Evolutionary conservation across 2,113 vertebrate genomes (phyloP), one percentile per base, ranked within the genome.

Genomic region (Setophaga coronata): DNA sequence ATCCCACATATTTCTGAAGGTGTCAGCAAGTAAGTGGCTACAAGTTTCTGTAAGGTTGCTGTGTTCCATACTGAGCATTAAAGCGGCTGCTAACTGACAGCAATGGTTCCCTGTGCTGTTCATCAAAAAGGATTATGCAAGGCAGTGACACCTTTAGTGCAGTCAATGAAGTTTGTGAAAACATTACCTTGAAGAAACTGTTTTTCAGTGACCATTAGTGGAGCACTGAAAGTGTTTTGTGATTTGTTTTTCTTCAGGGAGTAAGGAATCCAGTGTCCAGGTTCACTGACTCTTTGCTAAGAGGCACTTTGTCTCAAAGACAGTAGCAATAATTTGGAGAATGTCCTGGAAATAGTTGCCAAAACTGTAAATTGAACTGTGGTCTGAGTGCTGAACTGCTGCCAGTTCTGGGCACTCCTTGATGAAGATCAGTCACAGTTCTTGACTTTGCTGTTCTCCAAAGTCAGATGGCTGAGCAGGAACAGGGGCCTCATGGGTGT

Each of bases 311-410:
- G 79, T 97, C 89, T 91, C 78, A 81, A 72, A 96, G 78, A 87
- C 80, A 94, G 78, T 19, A 92, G 34, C 56, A 95, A 42, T 66
- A n/a, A 95, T 61, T 89, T 97, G 93, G 91, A 97, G 65, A 83
- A 82, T 48, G 74, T 90, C 67, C 31, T 50, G 94, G 94, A 90
- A 94, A 82, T 33, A 34, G 43, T 71, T 97, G 96, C 89, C 93
- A 97, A 88, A 83, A 95, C 25, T 90, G 67, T 95, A 97, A 98
- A 97, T 96, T 93, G 70, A 64, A 86, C 47, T 91, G 74, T 42
- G 94, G 82, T 78, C 77, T 77, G 92, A 97, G 83, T 34, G 76
- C 64, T 93, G 81, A 93, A 42, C 53, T 81, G 53, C 80, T 97
- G 95, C 96, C 93, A 96, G 64, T 65, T 94, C 38, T 82, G 71